Evolutionary conservation across 2,113 vertebrate species (phyloP).

Genomic region (Oriolus oriolus): DNA sequence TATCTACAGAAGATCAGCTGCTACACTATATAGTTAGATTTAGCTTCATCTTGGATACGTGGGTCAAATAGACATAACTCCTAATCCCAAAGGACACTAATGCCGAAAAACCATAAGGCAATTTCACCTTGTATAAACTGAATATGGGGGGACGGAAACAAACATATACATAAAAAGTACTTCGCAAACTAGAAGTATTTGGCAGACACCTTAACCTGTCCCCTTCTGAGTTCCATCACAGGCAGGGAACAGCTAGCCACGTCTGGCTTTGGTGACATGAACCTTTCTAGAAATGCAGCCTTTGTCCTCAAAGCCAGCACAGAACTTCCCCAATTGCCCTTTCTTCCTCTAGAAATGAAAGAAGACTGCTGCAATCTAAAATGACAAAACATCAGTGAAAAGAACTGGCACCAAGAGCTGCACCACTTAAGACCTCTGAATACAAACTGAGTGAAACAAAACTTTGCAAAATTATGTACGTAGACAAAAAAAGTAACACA

Average conservation of each 20-base stretch:
- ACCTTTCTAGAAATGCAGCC: background rate
- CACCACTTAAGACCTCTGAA: background rate
- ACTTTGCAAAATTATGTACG: background rate
- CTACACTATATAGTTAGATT: background rate
- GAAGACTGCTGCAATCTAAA: background rate
- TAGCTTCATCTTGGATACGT: background rate
- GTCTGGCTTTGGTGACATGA: background rate
- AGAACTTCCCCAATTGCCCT: background rate
- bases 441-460: background rate
- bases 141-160: rapidly evolving
- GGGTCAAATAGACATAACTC: rapidly evolving
- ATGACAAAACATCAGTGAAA: background rate
- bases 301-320: background rate
- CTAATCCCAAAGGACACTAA: background rate
- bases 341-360: background rate
- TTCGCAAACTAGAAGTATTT: background rate
- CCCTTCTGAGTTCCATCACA: background rate
- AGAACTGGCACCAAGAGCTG: background rate
- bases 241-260: background rate
- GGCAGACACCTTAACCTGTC: background rate
- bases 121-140: background rate
- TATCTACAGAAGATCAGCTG: background rate
- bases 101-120: background rate
- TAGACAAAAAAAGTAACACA: background rate
- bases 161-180: background rate